Percentiles rank a stretch among this genome's conserved stretches.
phyloP scores from a whole-genome alignment of 2,888 invertebrate genomes.

The Myopa testacea region DNA sequence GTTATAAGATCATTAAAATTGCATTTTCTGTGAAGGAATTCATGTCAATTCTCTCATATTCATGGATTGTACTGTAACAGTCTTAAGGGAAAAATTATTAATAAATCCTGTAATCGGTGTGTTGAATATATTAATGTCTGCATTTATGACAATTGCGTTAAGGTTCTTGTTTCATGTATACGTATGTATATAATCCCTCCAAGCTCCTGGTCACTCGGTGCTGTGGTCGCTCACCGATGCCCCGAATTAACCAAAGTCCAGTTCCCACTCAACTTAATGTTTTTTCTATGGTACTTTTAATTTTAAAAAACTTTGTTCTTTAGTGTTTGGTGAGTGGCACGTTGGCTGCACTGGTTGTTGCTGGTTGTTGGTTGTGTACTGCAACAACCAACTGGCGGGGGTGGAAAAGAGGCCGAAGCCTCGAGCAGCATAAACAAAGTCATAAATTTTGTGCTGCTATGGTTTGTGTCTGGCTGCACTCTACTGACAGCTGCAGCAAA shows the following conservation, averaged over 20 bases:
- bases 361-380: not conserved
- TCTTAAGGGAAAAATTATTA: no score
- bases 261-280: no score
- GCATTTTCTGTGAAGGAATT: no score
- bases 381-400: not conserved
- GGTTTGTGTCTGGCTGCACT: not conserved
- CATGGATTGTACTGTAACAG: not conserved
- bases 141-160: no score
- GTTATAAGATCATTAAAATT: no score
- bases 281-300: no score
- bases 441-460: constrained; percentile 11
- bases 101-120: no score
- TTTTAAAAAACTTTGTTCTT: not conserved
- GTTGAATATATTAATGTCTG: no score
- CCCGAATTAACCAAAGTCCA: no score
- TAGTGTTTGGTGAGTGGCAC: not conserved
- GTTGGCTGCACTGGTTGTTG: not conserved
- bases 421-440: constrained; percentile 2
- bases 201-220: not conserved
- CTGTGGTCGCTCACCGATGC: no score
- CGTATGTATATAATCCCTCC: not conserved
- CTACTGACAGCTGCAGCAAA: constrained; percentile 21
- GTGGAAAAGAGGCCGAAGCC: not conserved
- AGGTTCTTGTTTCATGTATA: no score
- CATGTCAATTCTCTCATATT: no score